Percentiles rank a stretch among this genome's conserved stretches.
Evolutionary conservation across 1,140 invertebrate species (phyloP).

Genomic region (Amyelois transitella): DNA sequence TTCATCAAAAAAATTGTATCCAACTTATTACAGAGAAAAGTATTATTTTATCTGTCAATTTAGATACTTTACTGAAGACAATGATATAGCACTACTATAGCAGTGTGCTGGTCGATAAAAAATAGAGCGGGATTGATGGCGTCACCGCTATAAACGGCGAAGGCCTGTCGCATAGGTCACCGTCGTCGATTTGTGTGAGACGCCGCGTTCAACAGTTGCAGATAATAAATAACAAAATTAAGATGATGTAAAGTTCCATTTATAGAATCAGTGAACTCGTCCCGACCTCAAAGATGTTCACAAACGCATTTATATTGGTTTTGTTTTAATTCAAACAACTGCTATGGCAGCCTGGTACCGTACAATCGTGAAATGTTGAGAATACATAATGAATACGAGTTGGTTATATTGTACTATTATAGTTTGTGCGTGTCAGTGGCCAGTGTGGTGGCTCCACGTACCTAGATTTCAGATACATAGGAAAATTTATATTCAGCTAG

Average conservation of each 20-base stretch:
- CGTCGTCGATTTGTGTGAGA: constrained; percentile 4
- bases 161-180: constrained; percentile 53
- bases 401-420: no score
- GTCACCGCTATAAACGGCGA: constrained; percentile 65
- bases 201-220: constrained; percentile 30
- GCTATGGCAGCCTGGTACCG: neutral
- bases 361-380: no score
- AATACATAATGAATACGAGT: no score
- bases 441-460: no score
- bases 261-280: constrained; percentile 11
- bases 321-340: neutral
- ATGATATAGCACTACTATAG: no score
- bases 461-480: no score
- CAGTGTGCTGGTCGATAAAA: neutral
- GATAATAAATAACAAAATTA: constrained; percentile 18
- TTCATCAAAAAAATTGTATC: no score
- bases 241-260: constrained; percentile 26
- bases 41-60: no score
- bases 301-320: neutral
- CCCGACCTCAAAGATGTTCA: neutral
- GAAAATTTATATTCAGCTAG: no score
- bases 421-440: no score
- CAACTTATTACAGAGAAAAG: no score
- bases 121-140: constrained; percentile 37
- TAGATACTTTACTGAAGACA: no score